Percentiles rank a stretch among this genome's conserved stretches.
Conservation (phyloP, 2,888 invertebrate genomes). For the Acleris sparsana region DNA sequence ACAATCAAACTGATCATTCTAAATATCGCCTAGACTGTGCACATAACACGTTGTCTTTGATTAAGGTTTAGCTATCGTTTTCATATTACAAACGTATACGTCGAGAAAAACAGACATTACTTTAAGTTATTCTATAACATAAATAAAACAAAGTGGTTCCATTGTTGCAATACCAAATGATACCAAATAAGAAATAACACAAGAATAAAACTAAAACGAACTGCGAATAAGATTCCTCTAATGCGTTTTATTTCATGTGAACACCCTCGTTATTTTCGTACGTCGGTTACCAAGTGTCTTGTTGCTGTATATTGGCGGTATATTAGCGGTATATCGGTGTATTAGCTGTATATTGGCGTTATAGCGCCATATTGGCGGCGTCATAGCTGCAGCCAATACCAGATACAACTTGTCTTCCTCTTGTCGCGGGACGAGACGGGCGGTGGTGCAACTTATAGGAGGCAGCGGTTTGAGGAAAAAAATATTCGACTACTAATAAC, state of each 20-base stretch:
- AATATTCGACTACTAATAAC: no score
- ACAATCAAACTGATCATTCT: no score
- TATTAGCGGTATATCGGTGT: constrained; percentile 9
- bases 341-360: not conserved
- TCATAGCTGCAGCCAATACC: constrained; percentile 32
- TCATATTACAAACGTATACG: no score
- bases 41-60: no score
- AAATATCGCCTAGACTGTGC: no score
- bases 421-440: constrained; percentile 13
- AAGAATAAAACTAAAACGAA: not conserved
- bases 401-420: constrained; percentile 32
- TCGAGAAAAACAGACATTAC: no score
- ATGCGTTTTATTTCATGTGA: constrained; percentile 4
- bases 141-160: not conserved
- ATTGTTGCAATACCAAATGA: not conserved
- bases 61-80: no score
- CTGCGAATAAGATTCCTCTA: not conserved
- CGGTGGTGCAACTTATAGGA: constrained; percentile 4
- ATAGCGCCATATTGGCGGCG: constrained; percentile 10
- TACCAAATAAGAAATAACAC: not conserved
- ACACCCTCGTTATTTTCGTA: not conserved
- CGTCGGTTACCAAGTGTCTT: constrained; percentile 1
- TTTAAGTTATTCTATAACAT: not conserved
- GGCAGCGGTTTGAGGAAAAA: not conserved
- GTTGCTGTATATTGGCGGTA: constrained; percentile 4